Evolutionary conservation across 2,113 vertebrate genomes (phyloP).

Genomic region (Anolis sagrei): DNA sequence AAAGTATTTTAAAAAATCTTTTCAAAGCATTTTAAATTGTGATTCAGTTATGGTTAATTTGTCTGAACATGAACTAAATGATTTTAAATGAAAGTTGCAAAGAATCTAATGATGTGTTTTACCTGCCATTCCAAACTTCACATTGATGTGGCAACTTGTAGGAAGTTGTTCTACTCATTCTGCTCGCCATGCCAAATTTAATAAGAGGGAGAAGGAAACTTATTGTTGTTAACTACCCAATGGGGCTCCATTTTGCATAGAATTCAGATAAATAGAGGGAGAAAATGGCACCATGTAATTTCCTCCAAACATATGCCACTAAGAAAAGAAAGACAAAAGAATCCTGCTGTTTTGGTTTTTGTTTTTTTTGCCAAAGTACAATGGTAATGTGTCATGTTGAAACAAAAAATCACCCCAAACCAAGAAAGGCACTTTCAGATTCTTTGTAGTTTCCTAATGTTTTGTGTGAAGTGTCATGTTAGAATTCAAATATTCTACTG

Average conservation of each 20-base stretch:
- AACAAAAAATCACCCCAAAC: background rate
- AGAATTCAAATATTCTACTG: background rate
- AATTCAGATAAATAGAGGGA: background rate
- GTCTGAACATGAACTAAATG: conserved; percentile 13
- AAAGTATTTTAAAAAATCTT: background rate
- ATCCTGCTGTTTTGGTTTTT: background rate
- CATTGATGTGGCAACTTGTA: conserved; percentile 19
- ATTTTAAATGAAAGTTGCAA: conserved; percentile 10
- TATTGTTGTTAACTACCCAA: conserved; percentile 16
- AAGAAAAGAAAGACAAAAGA: background rate
- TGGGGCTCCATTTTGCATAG: background rate
- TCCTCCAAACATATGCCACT: conserved; percentile 2
- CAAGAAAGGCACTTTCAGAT: background rate
- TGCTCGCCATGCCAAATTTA: background rate
- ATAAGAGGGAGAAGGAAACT: conserved; percentile 7
- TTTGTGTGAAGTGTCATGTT: background rate
- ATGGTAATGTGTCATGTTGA: background rate
- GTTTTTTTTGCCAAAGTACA: background rate
- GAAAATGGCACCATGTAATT: conserved; percentile 21
- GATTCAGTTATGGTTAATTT: conserved; percentile 16
- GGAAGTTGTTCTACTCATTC: background rate
- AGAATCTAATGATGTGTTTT: conserved; percentile 11
- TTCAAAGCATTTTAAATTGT: background rate
- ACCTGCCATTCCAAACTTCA: background rate
- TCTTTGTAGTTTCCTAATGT: background rate